Conservation (phyloP, 1,140 invertebrate genomes). For the Ylistrum balloti region DNA sequence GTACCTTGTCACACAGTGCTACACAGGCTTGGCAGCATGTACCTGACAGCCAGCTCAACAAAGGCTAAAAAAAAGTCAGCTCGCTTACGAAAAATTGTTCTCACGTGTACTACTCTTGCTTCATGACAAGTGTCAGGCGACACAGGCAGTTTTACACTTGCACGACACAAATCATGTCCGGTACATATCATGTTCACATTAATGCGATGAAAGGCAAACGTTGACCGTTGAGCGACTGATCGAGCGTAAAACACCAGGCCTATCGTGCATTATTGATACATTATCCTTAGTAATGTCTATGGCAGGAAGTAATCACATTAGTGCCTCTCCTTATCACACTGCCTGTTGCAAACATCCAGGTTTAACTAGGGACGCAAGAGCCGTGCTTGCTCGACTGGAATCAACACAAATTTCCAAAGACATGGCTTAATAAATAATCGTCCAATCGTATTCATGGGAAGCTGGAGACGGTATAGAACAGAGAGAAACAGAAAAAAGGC, state of each 20-base stretch:
- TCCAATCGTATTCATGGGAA: conserved; percentile 25
- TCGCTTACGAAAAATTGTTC: conserved; percentile 28
- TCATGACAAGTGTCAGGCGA: not conserved
- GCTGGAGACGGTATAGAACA: not conserved
- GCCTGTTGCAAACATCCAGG: conserved; percentile 24
- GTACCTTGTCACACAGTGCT: conserved; percentile 7
- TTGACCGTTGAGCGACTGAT: not conserved
- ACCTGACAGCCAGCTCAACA: not conserved
- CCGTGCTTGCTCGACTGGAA: conserved; percentile 30
- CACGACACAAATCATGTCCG: conserved; percentile 23
- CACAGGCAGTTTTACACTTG: not conserved
- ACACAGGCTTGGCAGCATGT: not conserved
- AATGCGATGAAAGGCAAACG: not conserved
- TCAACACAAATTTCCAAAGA: conserved; percentile 39
- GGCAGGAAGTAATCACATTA: not conserved
- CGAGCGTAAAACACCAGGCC: not conserved
- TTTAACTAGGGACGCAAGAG: not conserved
- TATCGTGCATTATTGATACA: not conserved
- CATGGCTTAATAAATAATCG: not conserved
- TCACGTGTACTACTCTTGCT: not conserved
- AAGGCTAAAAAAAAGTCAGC: not conserved
- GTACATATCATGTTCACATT: not conserved
- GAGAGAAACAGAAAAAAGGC: conserved; percentile 10
- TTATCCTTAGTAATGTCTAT: not conserved
- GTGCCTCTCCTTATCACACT: not conserved